Conservation (phyloP, 2,888 invertebrate species). For the Euclidia mi region DNA sequence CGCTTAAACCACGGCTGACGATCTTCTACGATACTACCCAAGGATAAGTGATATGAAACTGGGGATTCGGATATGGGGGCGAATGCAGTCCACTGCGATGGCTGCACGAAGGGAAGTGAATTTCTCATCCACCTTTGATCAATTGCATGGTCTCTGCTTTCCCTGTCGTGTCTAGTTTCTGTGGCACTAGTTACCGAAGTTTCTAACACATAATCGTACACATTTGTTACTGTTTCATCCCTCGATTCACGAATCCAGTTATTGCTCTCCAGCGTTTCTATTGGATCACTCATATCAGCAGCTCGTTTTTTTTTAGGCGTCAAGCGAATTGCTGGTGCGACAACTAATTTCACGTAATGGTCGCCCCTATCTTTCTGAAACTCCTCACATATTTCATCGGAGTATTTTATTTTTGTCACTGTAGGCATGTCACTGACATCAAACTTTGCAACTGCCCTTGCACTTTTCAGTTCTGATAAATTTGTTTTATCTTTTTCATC, state of each 20-base stretch:
- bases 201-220: conserved; percentile 36
- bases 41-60: conserved; percentile 67
- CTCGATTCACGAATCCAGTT: conserved; percentile 63
- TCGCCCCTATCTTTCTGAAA: conserved; percentile 38
- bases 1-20: conserved; percentile 69
- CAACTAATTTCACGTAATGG: conserved; percentile 23
- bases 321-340: conserved; percentile 15
- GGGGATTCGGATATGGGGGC: conserved; percentile 61
- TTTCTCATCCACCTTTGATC: conserved; percentile 60
- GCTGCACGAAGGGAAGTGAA: conserved; percentile 63
- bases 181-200: conserved; percentile 24
- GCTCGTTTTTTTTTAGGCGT: conserved; percentile 18
- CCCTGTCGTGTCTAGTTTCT: conserved; percentile 5
- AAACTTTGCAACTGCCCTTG: conserved; percentile 12
- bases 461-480: conserved; percentile 30
- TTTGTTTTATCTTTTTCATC: conserved; percentile 36
- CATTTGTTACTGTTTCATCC: conserved; percentile 37
- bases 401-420: conserved; percentile 18
- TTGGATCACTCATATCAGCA: conserved; percentile 58
- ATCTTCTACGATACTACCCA: conserved; percentile 55
- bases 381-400: not conserved
- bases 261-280: conserved; percentile 58
- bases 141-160: conserved; percentile 18
- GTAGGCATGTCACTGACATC: conserved; percentile 11
- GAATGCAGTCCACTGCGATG: conserved; percentile 67